Evolutionary conservation across 2,113 vertebrate species (phyloP), one percentile per base, ranked within the genome.

Genomic region (Triplophysa dalaica): DNA sequence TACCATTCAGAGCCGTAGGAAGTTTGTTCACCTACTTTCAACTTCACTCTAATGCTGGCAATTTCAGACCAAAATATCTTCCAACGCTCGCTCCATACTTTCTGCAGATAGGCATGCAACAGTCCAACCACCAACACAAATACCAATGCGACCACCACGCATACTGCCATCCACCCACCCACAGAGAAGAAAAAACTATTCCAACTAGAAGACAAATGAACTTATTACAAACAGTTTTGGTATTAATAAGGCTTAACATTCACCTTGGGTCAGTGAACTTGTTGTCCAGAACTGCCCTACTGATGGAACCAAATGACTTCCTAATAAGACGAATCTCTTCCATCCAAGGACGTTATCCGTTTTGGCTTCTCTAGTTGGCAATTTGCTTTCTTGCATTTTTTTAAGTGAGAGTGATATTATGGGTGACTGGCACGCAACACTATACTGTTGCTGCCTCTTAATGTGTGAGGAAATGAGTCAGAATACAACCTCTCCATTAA

Each of bases 181-280:
- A 61, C 11, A 43, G 19, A 78, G 21, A 43, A 19, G 29, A 61
- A 63, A 50, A 16, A 8, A 29, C 75, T n/a, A 60, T 48, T 26
- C 50, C 24, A 24, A 45, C 61, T 61, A 22, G 6, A 12, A 54
- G 50, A 56, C 13, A 52, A 13, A n/a, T n/a, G 5, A 38, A 7
- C 33, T 38, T 38, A 38, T 38, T 38, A 38, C 6, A 58, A 2
- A 9, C 26, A 8, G 65, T 45, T 67, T 29, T 66, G 26, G 12
- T 24, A 48, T 3, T 52, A 73, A 54, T 62, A 84, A 68, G 29
- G 22, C 33, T 64, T 81, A 74, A 78, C 63, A 78, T 77, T 77
- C 48, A 60, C 24, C 54, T 0, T 70, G 54, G 26, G 21, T 24
- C 33, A 64, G 41, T 72, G 73, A 65, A 64, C 33, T 48, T 52